Conservation (phyloP, 2,888 invertebrate species). For the Drosophila algonquin region DNA sequence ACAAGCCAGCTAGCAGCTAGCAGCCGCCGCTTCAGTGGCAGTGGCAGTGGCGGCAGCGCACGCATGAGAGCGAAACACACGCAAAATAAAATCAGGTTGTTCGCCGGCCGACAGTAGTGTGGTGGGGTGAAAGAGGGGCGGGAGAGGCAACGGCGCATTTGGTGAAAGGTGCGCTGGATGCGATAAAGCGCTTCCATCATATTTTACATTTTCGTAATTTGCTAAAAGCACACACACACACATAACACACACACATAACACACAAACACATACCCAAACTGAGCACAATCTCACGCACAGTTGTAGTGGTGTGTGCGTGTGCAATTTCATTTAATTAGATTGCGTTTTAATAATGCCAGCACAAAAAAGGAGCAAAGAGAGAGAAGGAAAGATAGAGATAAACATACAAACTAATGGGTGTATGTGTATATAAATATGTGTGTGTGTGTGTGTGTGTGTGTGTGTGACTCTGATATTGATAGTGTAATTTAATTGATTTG, state of each 20-base stretch:
- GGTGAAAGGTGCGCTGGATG: slow-evolving; percentile 69
- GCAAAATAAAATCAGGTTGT: slow-evolving; percentile 44
- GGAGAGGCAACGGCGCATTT: slow-evolving; percentile 34
- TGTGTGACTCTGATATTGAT: slow-evolving; percentile 36
- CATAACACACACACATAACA: slow-evolving; percentile 14
- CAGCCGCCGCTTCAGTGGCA: not conserved
- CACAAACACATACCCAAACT: slow-evolving; percentile 12
- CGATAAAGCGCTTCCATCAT: slow-evolving; percentile 66
- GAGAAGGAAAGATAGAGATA: not conserved
- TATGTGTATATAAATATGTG: not conserved
- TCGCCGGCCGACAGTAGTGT: not conserved
- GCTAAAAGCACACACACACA: slow-evolving; percentile 63
- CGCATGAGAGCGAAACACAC: slow-evolving; percentile 60
- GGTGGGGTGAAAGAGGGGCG: slow-evolving; percentile 2
- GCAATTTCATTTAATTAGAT: slow-evolving; percentile 76
- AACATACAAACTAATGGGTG: not conserved
- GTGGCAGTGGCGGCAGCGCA: slow-evolving; percentile 39
- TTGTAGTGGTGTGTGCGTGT: slow-evolving; percentile 45
- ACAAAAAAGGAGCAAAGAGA: not conserved
- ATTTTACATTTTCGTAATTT: slow-evolving; percentile 76
- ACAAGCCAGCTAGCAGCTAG: slow-evolving; percentile 50
- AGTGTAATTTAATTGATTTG: slow-evolving; percentile 76
- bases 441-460: too few relatives aligned
- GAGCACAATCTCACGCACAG: not conserved
- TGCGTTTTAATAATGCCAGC: slow-evolving; percentile 71